A percentile compares a stretch with the other conserved stretches of the same genome.
Evolutionary conservation across 2,797 vertebrate genomes (phyloP).

Genomic region (Melopsittacus undulatus): DNA sequence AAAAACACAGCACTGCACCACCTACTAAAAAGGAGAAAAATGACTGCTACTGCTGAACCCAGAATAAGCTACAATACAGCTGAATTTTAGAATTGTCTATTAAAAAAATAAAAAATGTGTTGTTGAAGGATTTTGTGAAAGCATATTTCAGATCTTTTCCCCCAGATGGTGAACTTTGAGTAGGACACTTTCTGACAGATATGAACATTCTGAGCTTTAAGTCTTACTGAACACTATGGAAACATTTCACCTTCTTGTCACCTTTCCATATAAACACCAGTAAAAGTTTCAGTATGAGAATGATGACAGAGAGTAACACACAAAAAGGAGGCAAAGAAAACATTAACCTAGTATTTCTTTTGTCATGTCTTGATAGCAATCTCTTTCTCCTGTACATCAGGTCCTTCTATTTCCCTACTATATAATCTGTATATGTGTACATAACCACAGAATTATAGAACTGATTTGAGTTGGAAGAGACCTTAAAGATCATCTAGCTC

Average conservation of each 20-base stretch:
- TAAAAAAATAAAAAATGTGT: not conserved
- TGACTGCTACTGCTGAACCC: too few relatives aligned
- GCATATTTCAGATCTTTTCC: not conserved
- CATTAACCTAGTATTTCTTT: not conserved
- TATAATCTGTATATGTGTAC: not conserved
- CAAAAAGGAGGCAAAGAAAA: not conserved
- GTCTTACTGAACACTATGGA: not conserved
- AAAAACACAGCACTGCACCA: too few relatives aligned
- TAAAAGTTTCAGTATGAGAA: not conserved
- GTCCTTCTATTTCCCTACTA: not conserved
- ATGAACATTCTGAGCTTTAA: not conserved
- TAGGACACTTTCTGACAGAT: not conserved
- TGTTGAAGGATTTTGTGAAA: not conserved
- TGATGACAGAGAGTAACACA: not conserved
- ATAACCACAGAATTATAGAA: not conserved
- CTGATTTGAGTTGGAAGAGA: not conserved
- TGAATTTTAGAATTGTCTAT: not conserved
- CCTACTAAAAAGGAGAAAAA: too few relatives aligned
- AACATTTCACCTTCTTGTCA: conserved; percentile 27
- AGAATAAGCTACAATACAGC: not conserved
- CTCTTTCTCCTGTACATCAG: not conserved
- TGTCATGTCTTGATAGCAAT: not conserved
- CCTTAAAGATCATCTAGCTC: not conserved
- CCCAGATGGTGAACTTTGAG: not conserved
- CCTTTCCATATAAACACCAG: not conserved